A percentile compares a stretch with the other conserved stretches of the same genome.
These are phyloP conservation scores for Argya squamiceps DNA, from an alignment of 2,797 vertebrate genomes.

Conservation along the genomic window DNA sequence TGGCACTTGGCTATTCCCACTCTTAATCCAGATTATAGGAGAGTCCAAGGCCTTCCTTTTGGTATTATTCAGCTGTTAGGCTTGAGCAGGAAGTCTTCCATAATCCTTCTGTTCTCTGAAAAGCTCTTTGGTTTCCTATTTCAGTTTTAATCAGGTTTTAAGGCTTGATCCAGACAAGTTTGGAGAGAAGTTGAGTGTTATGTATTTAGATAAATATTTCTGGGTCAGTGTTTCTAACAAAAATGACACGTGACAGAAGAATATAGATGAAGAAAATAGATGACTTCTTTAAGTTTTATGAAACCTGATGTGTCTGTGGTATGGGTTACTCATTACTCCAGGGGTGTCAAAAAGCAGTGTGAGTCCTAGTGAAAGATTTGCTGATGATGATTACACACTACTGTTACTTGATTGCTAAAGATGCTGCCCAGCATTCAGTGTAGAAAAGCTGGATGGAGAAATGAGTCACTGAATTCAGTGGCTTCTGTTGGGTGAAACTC, in stretches of 20 bases:
- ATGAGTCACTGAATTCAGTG: background rate
- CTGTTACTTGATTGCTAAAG: background rate
- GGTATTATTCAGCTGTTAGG: background rate
- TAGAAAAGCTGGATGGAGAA: background rate
- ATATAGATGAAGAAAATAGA: background rate
- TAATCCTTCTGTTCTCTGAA: background rate
- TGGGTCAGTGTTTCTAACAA: background rate
- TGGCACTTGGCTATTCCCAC: background rate
- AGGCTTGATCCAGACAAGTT: background rate
- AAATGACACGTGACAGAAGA: background rate
- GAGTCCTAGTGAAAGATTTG: background rate
- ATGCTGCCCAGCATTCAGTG: background rate
- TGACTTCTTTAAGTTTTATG: background rate
- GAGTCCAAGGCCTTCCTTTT: background rate
- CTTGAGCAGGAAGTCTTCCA: background rate
- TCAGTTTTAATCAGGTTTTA: background rate
- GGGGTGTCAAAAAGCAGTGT: background rate
- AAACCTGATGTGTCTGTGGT: background rate
- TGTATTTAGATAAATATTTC: background rate
- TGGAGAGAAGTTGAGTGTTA: background rate
- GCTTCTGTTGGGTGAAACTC: background rate
- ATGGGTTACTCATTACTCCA: background rate
- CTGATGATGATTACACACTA: background rate
- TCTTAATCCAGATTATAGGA: background rate
- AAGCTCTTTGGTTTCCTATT: background rate